These are phyloP conservation scores for Coreius guichenoti DNA, from an alignment of 2,797 vertebrate genomes.

Conservation along the genomic window DNA sequence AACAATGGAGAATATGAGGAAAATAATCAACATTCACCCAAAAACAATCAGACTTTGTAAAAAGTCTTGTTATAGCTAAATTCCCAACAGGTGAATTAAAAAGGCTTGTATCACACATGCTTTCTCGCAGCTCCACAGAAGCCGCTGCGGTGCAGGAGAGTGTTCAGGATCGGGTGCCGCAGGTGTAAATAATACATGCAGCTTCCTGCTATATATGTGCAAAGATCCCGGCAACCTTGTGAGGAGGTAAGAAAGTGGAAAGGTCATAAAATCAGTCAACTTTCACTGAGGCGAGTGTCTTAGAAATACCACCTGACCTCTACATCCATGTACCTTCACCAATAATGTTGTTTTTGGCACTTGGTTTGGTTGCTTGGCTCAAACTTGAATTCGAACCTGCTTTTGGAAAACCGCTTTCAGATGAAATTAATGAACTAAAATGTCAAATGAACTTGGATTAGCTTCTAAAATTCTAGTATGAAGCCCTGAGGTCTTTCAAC, in stretches of 20 bases:
- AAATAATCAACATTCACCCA: too few relatives aligned
- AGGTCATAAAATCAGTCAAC: not conserved
- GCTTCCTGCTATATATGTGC: not conserved
- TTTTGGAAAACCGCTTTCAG: not conserved
- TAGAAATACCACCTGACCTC: slow-evolving; percentile 17
- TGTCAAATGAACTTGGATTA: not conserved
- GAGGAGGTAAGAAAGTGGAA: not conserved
- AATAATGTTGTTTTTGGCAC: not conserved
- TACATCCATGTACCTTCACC: not conserved
- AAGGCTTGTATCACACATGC: not conserved
- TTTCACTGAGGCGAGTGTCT: not conserved
- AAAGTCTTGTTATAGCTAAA: not conserved
- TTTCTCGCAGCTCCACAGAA: not conserved
- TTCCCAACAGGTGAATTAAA: not conserved
- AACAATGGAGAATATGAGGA: too few relatives aligned
- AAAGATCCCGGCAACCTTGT: slow-evolving; percentile 12
- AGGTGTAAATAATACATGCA: slow-evolving; percentile 38
- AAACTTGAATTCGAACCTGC: not conserved
- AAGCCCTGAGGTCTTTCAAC: not conserved
- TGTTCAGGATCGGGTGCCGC: slow-evolving; percentile 25
- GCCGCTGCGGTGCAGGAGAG: not conserved
- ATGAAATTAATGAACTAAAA: not conserved
- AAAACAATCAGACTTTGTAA: not conserved
- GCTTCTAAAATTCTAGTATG: not conserved
- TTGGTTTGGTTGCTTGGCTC: not conserved